Conservation (phyloP, 2,797 vertebrate species). For the Chaetodon trifasciatus region DNA sequence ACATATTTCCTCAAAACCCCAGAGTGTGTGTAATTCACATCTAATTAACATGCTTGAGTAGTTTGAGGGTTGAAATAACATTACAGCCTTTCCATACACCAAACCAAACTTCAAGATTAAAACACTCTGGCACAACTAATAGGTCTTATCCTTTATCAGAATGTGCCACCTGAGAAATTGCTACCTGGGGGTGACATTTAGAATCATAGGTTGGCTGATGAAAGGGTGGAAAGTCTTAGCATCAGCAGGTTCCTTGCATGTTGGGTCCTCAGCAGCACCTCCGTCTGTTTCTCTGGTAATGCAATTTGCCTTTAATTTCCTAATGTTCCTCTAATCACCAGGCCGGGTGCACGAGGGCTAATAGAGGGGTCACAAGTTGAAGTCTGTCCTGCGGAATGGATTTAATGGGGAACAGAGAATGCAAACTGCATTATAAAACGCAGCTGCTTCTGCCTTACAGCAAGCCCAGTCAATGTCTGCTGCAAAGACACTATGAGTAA, state of each 20-base stretch:
- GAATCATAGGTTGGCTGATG: slow-evolving; percentile 52
- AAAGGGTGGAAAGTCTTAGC: slow-evolving; percentile 69
- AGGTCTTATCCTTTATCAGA: slow-evolving; percentile 56
- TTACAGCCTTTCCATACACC: slow-evolving; percentile 8
- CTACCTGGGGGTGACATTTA: slow-evolving; percentile 78
- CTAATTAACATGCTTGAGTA: slow-evolving; percentile 25
- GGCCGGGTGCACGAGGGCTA: slow-evolving; percentile 81
- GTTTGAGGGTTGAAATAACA: slow-evolving; percentile 41
- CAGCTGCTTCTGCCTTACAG: slow-evolving; percentile 68
- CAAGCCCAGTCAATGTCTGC: slow-evolving; percentile 32
- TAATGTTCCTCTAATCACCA: slow-evolving; percentile 89
- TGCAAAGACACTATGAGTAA: slow-evolving; percentile 19
- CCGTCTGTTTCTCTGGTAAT: slow-evolving; percentile 87
- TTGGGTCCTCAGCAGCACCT: slow-evolving; percentile 77
- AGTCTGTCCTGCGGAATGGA: slow-evolving; percentile 83
- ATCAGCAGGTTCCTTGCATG: slow-evolving; percentile 81
- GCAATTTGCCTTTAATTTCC: slow-evolving; percentile 89
- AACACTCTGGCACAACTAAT: slow-evolving; percentile 49
- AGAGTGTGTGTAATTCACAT: background rate
- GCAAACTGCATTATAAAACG: slow-evolving; percentile 85
- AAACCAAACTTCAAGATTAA: slow-evolving; percentile 45
- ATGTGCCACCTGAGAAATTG: slow-evolving; percentile 64
- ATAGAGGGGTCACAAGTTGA: slow-evolving; percentile 86
- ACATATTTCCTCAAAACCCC: slow-evolving; percentile 25
- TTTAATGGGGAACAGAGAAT: slow-evolving; percentile 85